These are phyloP conservation scores for Sus cebifrons DNA, from an alignment of 2,797 vertebrate genomes.

Conservation along the genomic window DNA sequence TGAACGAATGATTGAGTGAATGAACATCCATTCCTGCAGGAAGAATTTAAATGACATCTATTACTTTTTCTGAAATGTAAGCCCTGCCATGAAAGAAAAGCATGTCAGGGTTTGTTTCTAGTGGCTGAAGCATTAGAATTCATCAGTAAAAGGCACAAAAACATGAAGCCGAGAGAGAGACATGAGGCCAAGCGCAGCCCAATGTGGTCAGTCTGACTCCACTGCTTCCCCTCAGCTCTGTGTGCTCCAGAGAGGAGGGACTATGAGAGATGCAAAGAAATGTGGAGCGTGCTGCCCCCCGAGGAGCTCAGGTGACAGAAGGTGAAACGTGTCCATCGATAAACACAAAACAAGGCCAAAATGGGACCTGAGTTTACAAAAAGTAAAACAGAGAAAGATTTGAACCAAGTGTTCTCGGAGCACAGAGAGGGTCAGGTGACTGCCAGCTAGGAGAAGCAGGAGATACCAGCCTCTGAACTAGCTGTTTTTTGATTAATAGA, in stretches of 20 bases:
- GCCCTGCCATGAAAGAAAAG: neutral
- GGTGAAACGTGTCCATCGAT: neutral
- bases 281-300: fast-evolving
- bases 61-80: neutral
- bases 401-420: neutral
- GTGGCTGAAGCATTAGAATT: neutral
- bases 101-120: conserved; percentile 11
- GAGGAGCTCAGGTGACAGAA: neutral
- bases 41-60: neutral
- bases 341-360: neutral
- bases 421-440: neutral
- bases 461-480: conserved; percentile 55
- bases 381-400: neutral
- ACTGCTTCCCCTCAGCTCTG: fast-evolving
- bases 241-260: neutral
- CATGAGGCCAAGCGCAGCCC: neutral
- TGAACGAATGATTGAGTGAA: neutral
- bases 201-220: fast-evolving
- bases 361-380: neutral
- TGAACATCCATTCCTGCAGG: neutral
- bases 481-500: conserved; percentile 50
- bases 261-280: neutral
- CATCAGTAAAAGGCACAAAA: neutral
- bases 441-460: conserved; percentile 47
- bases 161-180: fast-evolving